Base-by-base conservation (phyloP, 2,888 invertebrate genomes). In the Idaea biselata region DNA sequence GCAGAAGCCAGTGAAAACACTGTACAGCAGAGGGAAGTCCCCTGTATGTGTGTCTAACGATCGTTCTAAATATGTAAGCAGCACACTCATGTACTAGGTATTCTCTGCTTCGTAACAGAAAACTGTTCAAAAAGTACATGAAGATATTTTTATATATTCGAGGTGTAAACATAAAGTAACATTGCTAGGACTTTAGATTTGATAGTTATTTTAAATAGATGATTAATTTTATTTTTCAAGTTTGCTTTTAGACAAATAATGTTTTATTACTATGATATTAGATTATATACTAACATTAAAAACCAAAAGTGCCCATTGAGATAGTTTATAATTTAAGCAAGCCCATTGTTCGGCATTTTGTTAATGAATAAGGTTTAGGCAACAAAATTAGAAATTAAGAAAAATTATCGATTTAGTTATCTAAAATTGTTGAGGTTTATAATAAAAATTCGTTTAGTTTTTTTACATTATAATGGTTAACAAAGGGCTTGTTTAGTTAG, bases 261-360 rank as follows among this genome's bases (percentile, higher is more conserved):
- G 44, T 88, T 89, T 89, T 84, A 90, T 88, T 87, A 87, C 81
- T 89, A 89, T 80, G 84, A 87, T 89, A 88, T 87, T 89, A 89
- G 89, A 87, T 80, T 89, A 87, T 90, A 89, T 87, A 91, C 88
- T 91, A 91, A 91, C 88, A 87, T 88, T 87, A 86, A 88, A 89
- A 93, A 93, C 93, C 93, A 91, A 93, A 93, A 93, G 93, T 93
- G 93, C 93, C 93, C 93, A 91, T 92, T 92, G 91, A 91, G 86
- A 91, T 92, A 91, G 91, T 91, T 91, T 89, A 89, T 87, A 87
- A 86, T 83, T 81, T 71, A 81, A 82, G 82, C 89, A 86, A 89
- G 88, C 86, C 89, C 89, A 89, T 91, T 90, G 91, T 88, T 86
- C 65, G 74, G 87, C 87, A 86, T 88, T 83, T 89, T 87, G 89